These are phyloP conservation scores for Hippocampus abdominalis DNA, from an alignment of 2,113 vertebrate genomes.

Conservation along the genomic window DNA sequence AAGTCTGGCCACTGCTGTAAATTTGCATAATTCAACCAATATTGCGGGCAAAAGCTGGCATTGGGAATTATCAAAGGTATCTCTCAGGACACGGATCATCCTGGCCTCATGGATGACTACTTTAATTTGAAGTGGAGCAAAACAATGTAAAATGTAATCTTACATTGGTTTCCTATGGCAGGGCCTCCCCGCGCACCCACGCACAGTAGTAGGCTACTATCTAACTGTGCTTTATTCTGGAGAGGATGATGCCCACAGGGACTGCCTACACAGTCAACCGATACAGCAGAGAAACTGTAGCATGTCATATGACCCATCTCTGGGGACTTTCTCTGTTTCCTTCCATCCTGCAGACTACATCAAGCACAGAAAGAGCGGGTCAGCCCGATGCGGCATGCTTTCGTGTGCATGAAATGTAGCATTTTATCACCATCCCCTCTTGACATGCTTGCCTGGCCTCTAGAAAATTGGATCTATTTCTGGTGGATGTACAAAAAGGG, in stretches of 20 bases:
- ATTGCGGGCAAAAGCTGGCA: not conserved
- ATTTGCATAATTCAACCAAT: not conserved
- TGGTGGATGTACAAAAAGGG: constrained; percentile 26
- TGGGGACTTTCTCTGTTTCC: constrained; percentile 49
- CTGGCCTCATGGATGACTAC: not conserved
- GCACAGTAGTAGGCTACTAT: constrained; percentile 18
- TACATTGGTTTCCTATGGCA: not conserved
- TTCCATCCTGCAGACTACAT: constrained; percentile 28
- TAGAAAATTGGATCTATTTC: constrained; percentile 9
- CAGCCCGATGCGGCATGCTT: constrained; percentile 31
- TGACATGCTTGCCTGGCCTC: constrained; percentile 38
- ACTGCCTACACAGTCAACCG: constrained; percentile 58
- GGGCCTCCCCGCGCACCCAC: not conserved
- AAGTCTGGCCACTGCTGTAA: no score
- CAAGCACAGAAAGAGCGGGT: constrained; percentile 40
- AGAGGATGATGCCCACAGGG: constrained; percentile 52
- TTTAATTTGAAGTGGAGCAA: not conserved
- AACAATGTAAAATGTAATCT: not conserved
- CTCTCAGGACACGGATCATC: not conserved
- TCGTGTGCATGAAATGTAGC: constrained; percentile 42
- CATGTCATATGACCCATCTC: constrained; percentile 61
- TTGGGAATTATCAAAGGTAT: not conserved
- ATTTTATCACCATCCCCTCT: constrained; percentile 43
- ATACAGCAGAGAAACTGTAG: constrained; percentile 58
- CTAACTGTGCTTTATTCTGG: constrained; percentile 50